Evolutionary conservation across 1,140 invertebrate species (phyloP), one percentile per base, ranked within the genome.

Genomic region (Drosophila tsacasi): DNA sequence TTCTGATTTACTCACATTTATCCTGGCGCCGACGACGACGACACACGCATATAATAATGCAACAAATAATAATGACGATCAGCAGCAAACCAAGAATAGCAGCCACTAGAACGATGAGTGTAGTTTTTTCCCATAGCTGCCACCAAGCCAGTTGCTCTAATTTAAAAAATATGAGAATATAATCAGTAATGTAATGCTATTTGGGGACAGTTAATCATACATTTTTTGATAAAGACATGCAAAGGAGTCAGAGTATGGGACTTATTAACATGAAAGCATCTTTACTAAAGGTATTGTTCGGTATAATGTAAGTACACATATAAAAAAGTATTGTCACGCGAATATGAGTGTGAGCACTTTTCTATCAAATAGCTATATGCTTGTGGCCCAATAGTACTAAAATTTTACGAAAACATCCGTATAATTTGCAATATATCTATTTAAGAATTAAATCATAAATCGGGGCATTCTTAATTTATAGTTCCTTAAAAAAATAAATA

Each of bases 11-110:
- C 97, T 97, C 94, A 98, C 97, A 97, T 96, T 98, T 97, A 87
- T 96, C 96, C 80, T 96, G 95, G 60, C 95, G 95, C 75, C 96
- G 94, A 93, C 97, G 97, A 62, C 96, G 94, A 67, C 96, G 94
- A 92, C 97, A 97, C 69, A 97, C 95, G 83, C 97, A 95, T 84
- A 97, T 96, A 84, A 98, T 96, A 77, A 97, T 95, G 86, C 97
- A 95, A 93, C 97, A 97, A 66, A 97, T 95, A 63, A 98, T 95
- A 52, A 97, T 95, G 50, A 97, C 95, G 69, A 97, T 94, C 50
- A 98, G 93, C 52, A 98, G 94, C 40, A 97, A 94, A 6, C 95
- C 95, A n/a, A 96, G 94, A 12, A 97, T 95, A 10, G 96, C 95
- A 13, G 96, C 96, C 5, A 96, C 95, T 63, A 97, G 94, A 46